Base-by-base conservation (phyloP, 2,888 invertebrate species). In the Timandra comae region DNA sequence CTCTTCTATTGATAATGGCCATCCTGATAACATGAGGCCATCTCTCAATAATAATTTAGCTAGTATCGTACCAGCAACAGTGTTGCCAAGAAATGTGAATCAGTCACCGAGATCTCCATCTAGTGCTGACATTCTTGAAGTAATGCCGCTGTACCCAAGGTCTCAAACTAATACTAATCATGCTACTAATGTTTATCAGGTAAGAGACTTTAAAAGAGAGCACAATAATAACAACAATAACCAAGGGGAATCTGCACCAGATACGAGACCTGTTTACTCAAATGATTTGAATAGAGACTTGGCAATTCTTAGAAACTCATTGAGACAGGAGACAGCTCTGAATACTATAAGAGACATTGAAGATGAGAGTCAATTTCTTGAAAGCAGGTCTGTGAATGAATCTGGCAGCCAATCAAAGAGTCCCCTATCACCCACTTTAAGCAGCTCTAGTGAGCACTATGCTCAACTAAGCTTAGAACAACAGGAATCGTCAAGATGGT, bases 141-240 rank as follows among this genome's bases (percentile, higher is more conserved):
- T 88, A 1, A 87, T 86, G 65, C 85, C 87, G 1, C 57, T 88
- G 7, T 81, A 85, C 47, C 84, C 86, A 23, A 63, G 78, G 25
- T 53, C 79, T 19, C 64, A 78, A 54, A 52, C 67, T 31, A 62
- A 66, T 52, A 56, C 56, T 35, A 77, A 68, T 45, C 84, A 84
- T 47, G 80, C 79, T 9, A 78, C 87, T 23, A 89, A 89, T 68
- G 69, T 89, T 2, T 89, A 89, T 56, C 88, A 88, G 49, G 45
- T 85, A 7, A 64, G 80, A 36, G 89, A 88, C 37, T 88, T 88
- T 53, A 88, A 87, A 46, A 72, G 78, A 49, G 87, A 87, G 52
- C 78, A 82, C 40, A 86, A 86, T 35, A 87, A 87, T 41, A 86
- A 86, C 24, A 45, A 41, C 46, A 86, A 86, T 23, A 45, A 41